phyloP scores from a whole-genome alignment of 2,113 vertebrate species.

The Macrotus californicus region DNA sequence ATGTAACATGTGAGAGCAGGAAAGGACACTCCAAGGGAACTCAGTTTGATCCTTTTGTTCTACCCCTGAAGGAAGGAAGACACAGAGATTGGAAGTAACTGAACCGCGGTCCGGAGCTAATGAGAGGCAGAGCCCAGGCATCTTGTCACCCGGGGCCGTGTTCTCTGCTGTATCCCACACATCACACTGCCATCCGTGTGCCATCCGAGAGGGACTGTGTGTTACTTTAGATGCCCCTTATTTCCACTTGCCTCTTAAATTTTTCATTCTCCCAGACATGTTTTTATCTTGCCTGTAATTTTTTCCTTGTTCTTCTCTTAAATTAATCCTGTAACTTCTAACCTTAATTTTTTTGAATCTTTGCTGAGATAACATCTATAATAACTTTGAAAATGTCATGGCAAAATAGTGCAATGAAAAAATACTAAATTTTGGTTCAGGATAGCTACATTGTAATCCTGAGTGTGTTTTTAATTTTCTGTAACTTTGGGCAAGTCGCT shows the following conservation, averaged over 20 bases:
- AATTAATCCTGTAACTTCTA: not conserved
- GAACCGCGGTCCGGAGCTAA: rapidly evolving
- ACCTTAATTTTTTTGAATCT: not conserved
- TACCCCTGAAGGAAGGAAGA: not conserved
- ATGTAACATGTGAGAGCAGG: not conserved
- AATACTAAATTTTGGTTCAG: not conserved
- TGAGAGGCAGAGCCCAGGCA: not conserved
- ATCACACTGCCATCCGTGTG: not conserved
- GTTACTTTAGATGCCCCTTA: not conserved
- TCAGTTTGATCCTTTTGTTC: not conserved
- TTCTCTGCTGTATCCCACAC: not conserved
- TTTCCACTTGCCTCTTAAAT: not conserved
- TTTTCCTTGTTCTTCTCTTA: not conserved
- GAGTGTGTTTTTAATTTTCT: not conserved
- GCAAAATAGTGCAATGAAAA: not conserved
- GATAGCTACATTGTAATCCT: not conserved
- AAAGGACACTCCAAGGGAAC: not conserved
- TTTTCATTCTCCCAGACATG: not conserved
- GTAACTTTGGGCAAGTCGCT: not conserved
- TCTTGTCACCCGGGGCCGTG: rapidly evolving
- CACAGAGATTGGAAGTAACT: not conserved
- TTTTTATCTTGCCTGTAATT: not conserved
- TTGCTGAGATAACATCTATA: not conserved
- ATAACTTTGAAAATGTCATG: not conserved
- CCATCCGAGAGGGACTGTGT: not conserved